A percentile compares a stretch with the other conserved stretches of the same genome.
These are phyloP conservation scores for Dryadula phaetusa DNA, from an alignment of 2,888 invertebrate genomes.

Conservation along the genomic window DNA sequence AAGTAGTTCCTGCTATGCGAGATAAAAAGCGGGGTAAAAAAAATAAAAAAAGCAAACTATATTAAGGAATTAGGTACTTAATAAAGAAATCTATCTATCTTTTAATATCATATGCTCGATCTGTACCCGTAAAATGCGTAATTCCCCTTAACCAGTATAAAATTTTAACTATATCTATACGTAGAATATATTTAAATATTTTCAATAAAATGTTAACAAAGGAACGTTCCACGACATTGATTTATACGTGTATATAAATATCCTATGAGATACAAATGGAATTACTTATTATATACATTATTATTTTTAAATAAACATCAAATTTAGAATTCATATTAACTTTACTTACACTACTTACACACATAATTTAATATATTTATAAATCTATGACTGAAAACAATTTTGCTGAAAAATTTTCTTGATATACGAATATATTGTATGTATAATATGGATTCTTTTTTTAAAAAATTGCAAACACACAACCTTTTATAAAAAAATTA, in stretches of 20 bases:
- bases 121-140: slow-evolving; percentile 59
- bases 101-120: too few relatives aligned
- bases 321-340: slow-evolving; percentile 72
- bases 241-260: slow-evolving; percentile 54
- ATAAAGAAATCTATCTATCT: too few relatives aligned
- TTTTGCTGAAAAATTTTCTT: slow-evolving; percentile 1
- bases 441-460: not conserved
- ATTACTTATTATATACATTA: slow-evolving; percentile 68
- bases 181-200: slow-evolving; percentile 60
- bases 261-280: slow-evolving; percentile 65
- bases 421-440: not conserved
- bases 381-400: slow-evolving; percentile 34
- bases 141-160: slow-evolving; percentile 63
- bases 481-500: slow-evolving; percentile 10
- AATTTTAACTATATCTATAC: slow-evolving; percentile 62
- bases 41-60: too few relatives aligned
- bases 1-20: too few relatives aligned
- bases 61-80: too few relatives aligned
- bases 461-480: slow-evolving; percentile 4
- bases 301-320: slow-evolving; percentile 60
- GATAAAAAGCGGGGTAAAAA: too few relatives aligned
- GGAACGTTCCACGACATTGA: slow-evolving; percentile 77
- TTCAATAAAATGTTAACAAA: slow-evolving; percentile 76
- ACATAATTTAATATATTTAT: slow-evolving; percentile 48
- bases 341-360: slow-evolving; percentile 61